Base-by-base conservation (phyloP, 2,797 vertebrate genomes). In the Schizothorax lantsangensis region DNA sequence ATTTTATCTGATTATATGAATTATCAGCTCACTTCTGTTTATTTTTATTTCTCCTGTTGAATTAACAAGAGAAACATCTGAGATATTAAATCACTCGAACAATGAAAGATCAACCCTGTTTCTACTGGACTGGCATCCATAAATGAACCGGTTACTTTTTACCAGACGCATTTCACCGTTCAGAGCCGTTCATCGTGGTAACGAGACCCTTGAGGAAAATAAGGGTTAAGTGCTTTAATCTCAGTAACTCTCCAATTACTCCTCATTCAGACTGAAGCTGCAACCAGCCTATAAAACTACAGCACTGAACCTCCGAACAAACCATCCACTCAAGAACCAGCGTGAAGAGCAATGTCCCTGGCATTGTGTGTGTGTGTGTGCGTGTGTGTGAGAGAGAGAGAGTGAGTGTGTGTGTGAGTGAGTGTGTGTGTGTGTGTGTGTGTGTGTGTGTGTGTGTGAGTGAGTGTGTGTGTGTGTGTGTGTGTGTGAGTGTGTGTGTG, bases 391-490 rank as follows among this genome's bases (percentile, higher is more conserved):
- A 0, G 19, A 5, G 47, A 4, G 52, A 19, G 52, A 7, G 19
- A 21, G 4, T 21, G 52, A 2, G 19, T 6, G 17, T 19, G 49
- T 19, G 49, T 6, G 49, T 17, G 47, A 15, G 47, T 15, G 47
- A 17, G 47, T 49, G 47, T 10, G 23, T 10, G 6, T 7, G 52
- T 81, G 62, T 89, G 88, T 90, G 92, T 59, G 23, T 59, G 19
- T 54, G 52, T 83, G 69, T 89, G 1, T 30, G 30, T 30, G 30
- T 30, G 30, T 30, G 30, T 30, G 30, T 30, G 30, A n/a, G n/a
- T 30, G 30, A 1, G 30, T 30, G 30, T 30, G 30, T 30, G 30
- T 1, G 30, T 30, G 30, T 30, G 30, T 1, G 30, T 30, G 30
- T 30, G 30, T 30, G 30, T 1, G 30, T 30, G 30, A 30, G 30